These are phyloP conservation scores for Pseudomyrmex concolor DNA, from an alignment of 1,140 invertebrate species.

Conservation along the genomic window DNA sequence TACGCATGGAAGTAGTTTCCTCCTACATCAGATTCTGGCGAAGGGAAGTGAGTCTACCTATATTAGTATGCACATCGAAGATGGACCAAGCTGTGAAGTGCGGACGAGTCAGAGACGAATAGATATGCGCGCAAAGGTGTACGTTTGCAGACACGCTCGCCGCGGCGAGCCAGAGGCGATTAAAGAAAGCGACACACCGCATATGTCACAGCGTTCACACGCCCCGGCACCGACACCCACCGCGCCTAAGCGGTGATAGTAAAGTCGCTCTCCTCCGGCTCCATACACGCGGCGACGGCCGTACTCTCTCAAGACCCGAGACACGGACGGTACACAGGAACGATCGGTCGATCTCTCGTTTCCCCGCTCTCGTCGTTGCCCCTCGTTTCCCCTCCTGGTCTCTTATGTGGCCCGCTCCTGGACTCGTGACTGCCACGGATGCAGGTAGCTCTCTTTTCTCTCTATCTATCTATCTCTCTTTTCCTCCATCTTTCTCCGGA, in stretches of 20 bases:
- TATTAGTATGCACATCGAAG: not conserved
- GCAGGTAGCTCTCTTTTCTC: conserved; percentile 69
- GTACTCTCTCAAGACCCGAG: conserved; percentile 55
- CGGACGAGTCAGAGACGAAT: conserved; percentile 68
- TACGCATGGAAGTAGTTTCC: not conserved
- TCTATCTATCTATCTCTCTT: conserved; percentile 33
- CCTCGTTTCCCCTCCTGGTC: not conserved
- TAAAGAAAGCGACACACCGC: conserved; percentile 84
- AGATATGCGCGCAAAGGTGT: conserved; percentile 21
- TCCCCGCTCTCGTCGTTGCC: conserved; percentile 38
- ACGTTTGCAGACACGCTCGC: conserved; percentile 55
- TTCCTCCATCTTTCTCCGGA: conserved; percentile 34
- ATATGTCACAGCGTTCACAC: conserved; percentile 86
- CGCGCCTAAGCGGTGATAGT: conserved; percentile 76
- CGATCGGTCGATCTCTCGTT: conserved; percentile 61
- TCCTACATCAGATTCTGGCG: not conserved
- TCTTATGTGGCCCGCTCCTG: conserved; percentile 37
- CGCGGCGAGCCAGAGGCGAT: conserved; percentile 72
- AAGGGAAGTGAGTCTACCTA: not conserved
- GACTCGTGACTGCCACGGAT: conserved; percentile 68
- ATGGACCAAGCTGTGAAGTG: conserved; percentile 14
- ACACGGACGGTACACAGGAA: conserved; percentile 45
- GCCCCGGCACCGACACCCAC: conserved; percentile 80
- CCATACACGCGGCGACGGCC: not conserved
- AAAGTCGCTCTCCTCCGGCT: conserved; percentile 51